Evolutionary conservation across 2,888 invertebrate genomes (phyloP), one percentile per base, ranked within the genome.

Genomic region (Pinctada fucata): DNA sequence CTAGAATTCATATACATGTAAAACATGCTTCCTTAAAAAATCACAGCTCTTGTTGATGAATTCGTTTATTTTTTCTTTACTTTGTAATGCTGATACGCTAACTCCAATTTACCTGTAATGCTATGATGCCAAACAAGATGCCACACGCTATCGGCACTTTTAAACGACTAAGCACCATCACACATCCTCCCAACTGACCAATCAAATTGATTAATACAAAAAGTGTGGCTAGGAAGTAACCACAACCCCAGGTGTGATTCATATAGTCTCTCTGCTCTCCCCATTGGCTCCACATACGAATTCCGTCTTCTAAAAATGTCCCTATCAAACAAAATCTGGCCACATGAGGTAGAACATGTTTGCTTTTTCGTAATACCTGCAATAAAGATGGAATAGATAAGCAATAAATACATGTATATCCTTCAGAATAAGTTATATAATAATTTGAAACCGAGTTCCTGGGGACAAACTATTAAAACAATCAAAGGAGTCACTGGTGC

Each of bases 211-310:
- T 93, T 81, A 99, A 94, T 82, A 99, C 99, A 93, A 99, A 99
- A 85, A 98, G 87, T 16, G 97, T 97, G 72, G 98, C 98, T 81
- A 99, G 93, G 93, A 99, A 96, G 73, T 95, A 95, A 68, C 99
- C 99, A 94, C 99, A 98, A 69, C 96, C 96, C 99, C 99, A 99
- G 13, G 97, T 97, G 94, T 97, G 95, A 92, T 98, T 96, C 97
- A 99, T 99, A 93, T 98, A 99, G 92, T 98, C 98, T 67, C 97
- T 94, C 93, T 99, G 99, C 91, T 99, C 98, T 76, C 95, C 95
- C 99, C 99, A 99, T 93, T 99, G 99, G 91, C 97, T 96, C 96
- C 98, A 99, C 99, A 99, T 99, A 82, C 99, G 95, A 80, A 99
- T 94, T 1, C 99, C 99, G 94, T 99, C 99, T 94, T 99, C 99